Evolutionary conservation across 2,888 invertebrate genomes (phyloP), one percentile per base, ranked within the genome.

Genomic region (Agrochola circellaris): DNA sequence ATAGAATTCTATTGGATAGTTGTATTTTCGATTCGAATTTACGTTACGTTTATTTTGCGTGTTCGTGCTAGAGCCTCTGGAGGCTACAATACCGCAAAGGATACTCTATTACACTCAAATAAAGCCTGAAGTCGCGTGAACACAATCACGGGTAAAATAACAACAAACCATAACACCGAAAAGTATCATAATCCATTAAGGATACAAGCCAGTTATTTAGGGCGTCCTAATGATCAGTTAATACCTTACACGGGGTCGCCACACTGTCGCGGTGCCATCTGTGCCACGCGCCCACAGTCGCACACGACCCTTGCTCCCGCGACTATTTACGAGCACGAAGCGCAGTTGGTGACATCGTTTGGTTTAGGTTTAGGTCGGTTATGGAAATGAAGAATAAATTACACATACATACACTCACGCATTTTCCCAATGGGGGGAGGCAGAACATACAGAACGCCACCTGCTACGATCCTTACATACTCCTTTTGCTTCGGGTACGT

Each of bases 191-290:
- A 77, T 69, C n/a, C 45, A 60, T 60, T 79, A 79, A 72, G 71
- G 66, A 62, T 65, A 71, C 51, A 54, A 68, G 70, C 23, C 65
- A 56, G 73, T 78, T 71, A 85, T 83, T 82, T 74, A 79, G 70
- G 73, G 72, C 64, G 85, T 79, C 73, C 81, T 88, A 88, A 87
- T 88, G 88, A 81, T 81, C 85, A 76, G 83, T 79, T 88, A 79
- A 88, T 87, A 75, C 69, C 65, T 73, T 70, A 62, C 69, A 61
- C 74, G 45, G 56, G 30, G 76, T 42, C 38, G 65, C 70, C 73
- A 58, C 54, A n/a, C 17, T 13, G 68, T 54, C 58, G 54, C 65
- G 60, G 73, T 68, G 79, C 77, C 88, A 78, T 76, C 77, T 83
- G 88, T 64, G 78, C 61, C 38, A 13, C 61, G 51, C 30, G 68